phyloP scores from a whole-genome alignment of 2,888 invertebrate species.

The Anthrax anthrax region DNA sequence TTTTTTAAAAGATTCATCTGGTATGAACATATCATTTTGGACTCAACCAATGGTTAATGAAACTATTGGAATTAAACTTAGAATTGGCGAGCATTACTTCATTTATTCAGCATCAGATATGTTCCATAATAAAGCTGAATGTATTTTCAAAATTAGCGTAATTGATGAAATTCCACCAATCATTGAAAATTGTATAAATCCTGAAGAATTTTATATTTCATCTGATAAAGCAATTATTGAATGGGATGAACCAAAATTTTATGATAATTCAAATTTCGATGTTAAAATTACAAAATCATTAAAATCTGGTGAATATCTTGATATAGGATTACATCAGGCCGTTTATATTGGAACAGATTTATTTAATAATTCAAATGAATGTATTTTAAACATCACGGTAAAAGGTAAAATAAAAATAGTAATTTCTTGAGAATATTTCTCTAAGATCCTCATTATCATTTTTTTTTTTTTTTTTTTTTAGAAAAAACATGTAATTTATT shows the following conservation, averaged over 20 bases:
- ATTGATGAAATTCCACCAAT: constrained; percentile 41
- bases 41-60: constrained; percentile 41
- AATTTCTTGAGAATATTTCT: neutral
- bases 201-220: constrained; percentile 38
- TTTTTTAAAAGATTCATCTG: constrained; percentile 40
- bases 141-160: constrained; percentile 44
- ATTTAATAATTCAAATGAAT: constrained; percentile 42
- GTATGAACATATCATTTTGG: constrained; percentile 39
- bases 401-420: constrained; percentile 34
- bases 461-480: constrained; percentile 2
- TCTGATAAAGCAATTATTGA: constrained; percentile 19
- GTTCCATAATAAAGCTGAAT: constrained; percentile 44
- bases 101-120: constrained; percentile 48
- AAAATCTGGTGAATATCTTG: constrained; percentile 37
- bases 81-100: constrained; percentile 43
- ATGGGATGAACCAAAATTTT: constrained; percentile 36
- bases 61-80: constrained; percentile 34
- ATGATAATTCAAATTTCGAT: constrained; percentile 30
- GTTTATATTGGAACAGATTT: constrained; percentile 44
- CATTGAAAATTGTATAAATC: constrained; percentile 44
- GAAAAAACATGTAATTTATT: constrained; percentile 32
- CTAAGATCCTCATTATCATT: neutral
- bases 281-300: constrained; percentile 25
- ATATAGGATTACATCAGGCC: constrained; percentile 41
- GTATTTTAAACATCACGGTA: constrained; percentile 44